Base-by-base conservation (phyloP, 2,888 invertebrate species). In the Lasioglossum marginatum region DNA sequence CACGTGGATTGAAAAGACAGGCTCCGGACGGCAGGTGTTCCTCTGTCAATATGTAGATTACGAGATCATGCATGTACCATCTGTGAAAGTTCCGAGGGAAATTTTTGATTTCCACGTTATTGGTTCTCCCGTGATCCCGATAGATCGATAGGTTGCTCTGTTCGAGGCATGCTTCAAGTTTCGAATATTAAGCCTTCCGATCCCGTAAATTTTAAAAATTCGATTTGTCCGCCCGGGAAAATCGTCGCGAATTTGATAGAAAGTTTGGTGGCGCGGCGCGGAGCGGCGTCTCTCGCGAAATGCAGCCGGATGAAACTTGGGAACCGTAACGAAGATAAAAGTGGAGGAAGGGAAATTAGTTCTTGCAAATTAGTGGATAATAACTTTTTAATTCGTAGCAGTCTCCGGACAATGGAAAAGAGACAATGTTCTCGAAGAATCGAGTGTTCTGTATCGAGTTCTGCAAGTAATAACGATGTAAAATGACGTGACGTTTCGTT, bases 11-110 rank as follows among this genome's bases (percentile, higher is more conserved):
- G n/a, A 14, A n/a, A 74, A 52, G 74, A 66, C 19, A 19, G 31
- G 14, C 73, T 48, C 19, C 52, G 23, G 34, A 52, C 23, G 23
- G 52, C 34, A 34, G 52, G 34, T 34, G 74, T 52, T 57, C 52
- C 68, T 12, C 34, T 48, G 74, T 74, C 52, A 57, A 48, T 74
- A 48, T 16, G 27, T 57, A 48, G 23, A 70, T 74, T 66, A 68
- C 52, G 45, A n/a, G 37, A 16, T 31, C 27, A 12, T 52, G 66
- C 27, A 14, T 52, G 66, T 19, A n/a, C 68, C 37, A 70, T 40
- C 37, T 70, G 68, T 12, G 68, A 70, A 70, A 70, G 23, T 12
- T 70, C 37, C 34, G 34, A 70, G 23, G 23, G 68, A 70, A 70
- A 37, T 40, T 70, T 40, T 66, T 66, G 52, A 34, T 66, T 60